phyloP scores from a whole-genome alignment of 2,113 vertebrate genomes.

The Poecile atricapillus region DNA sequence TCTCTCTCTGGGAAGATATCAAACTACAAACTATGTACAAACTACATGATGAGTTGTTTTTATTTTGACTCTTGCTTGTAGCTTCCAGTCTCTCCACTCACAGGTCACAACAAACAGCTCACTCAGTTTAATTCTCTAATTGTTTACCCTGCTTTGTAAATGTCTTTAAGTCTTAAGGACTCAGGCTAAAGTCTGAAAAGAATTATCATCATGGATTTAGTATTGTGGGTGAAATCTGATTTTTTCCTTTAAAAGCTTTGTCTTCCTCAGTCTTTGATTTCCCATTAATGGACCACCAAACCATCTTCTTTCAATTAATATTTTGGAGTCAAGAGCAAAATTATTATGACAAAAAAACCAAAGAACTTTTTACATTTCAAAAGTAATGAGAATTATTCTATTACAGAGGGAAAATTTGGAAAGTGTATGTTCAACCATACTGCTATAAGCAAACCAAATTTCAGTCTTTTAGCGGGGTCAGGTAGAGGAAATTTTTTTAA shows the following conservation, averaged over 20 bases:
- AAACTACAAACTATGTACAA: neutral
- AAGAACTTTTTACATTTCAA: neutral
- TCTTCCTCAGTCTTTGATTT: neutral
- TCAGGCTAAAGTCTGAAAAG: neutral
- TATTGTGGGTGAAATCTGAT: neutral
- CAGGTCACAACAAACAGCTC: neutral
- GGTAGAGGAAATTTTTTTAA: neutral
- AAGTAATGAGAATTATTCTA: neutral
- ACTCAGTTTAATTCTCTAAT: neutral
- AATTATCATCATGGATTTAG: neutral
- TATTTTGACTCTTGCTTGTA: neutral
- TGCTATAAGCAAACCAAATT: neutral
- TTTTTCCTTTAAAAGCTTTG: neutral
- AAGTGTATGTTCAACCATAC: neutral
- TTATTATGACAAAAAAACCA: neutral
- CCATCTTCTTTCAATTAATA: neutral
- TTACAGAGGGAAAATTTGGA: neutral
- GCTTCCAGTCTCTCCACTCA: neutral
- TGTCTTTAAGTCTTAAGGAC: neutral
- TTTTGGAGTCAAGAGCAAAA: neutral
- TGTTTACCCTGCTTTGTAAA: accelerated
- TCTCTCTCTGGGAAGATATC: neutral
- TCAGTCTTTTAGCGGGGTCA: neutral
- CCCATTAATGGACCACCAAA: neutral
- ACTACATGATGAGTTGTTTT: neutral